Evolutionary conservation across 2,888 invertebrate genomes (phyloP), one percentile per base, ranked within the genome.

Genomic region (Leucophora obtusa): DNA sequence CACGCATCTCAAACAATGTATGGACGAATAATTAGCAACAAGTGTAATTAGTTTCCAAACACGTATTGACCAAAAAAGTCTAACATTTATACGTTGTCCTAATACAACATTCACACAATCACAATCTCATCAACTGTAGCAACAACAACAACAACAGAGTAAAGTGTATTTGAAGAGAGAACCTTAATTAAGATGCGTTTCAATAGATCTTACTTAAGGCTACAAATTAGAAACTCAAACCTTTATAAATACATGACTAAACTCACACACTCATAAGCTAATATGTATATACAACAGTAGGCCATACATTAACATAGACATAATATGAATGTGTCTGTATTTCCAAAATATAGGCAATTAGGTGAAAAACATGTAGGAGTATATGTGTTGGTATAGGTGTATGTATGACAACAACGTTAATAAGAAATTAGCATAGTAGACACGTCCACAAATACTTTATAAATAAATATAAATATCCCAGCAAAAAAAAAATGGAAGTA

Each of bases 151-250:
- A 15, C 35, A 18, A 54, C 24, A 17, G 3, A 51, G 10, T 43
- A 50, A 43, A 33, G 10, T 54, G 47, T 60, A 15, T 62, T 54
- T 54, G 60, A 10, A 10, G 15, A 17, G 6, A 18, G 51, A 50
- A 60, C 50, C 51, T 70, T 74, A 74, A 79, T 74, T 79, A 74
- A 74, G 65, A 60, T 79, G 18, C 69, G 47, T 63, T 62, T 68
- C 21, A 68, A 56, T 62, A 24, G 35, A 10, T 62, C 11, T 35
- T 43, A 50, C 50, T 70, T 53, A 47, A 47, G 43, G 43, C 43
- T n/a, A 47, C 15, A 47, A 47, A 47, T 47, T 47, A 47, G 43
- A 47, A 47, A 47, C 43, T n/a, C 4, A 47, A 47, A 47, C 43
- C 43, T 47, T n/a, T 6, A 47, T 14, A 43, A 8, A 43, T 3